Percentiles rank a stretch among this genome's conserved stretches.
phyloP scores from a whole-genome alignment of 2,888 invertebrate genomes.

The Hydropsyche betteni region DNA sequence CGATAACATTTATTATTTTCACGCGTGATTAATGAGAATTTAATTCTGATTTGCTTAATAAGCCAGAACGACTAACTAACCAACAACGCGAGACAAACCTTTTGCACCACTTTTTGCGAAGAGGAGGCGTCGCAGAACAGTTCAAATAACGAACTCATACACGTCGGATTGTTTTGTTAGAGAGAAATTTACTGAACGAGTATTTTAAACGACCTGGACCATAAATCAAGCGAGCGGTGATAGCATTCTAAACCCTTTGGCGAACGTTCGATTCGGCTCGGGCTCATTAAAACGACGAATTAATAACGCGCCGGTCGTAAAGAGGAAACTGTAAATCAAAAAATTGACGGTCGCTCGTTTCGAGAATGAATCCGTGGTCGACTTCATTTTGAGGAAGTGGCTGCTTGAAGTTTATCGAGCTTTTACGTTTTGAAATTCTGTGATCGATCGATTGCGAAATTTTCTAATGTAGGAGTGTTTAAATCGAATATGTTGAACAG shows the following conservation, averaged over 20 bases:
- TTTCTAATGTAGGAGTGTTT: too few species aligned
- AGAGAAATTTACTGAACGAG: slow-evolving; percentile 34
- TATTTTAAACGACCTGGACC: slow-evolving; percentile 25
- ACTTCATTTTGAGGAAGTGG: too few species aligned
- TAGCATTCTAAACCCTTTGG: slow-evolving; percentile 27
- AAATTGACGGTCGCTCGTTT: too few species aligned
- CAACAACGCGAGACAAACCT: too few species aligned
- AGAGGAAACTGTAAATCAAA: slow-evolving; percentile 18
- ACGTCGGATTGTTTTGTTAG: slow-evolving; percentile 27
- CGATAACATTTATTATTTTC: slow-evolving; percentile 20
- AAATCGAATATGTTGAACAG: too few species aligned
- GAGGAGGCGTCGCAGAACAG: not conserved
- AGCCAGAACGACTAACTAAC: too few species aligned
- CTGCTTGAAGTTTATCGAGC: too few species aligned
- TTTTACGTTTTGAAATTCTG: too few species aligned
- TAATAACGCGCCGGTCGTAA: slow-evolving; percentile 12
- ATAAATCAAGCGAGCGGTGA: slow-evolving; percentile 35
- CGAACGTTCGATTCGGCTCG: slow-evolving; percentile 17
- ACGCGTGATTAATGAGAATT: slow-evolving; percentile 16
- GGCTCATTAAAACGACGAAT: slow-evolving; percentile 33
- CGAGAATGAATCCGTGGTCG: too few species aligned
- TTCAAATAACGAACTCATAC: not conserved
- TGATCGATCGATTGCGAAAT: too few species aligned
- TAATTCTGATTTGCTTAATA: not conserved
- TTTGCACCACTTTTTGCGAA: not conserved